Percentiles rank a stretch among this genome's conserved stretches.
Evolutionary conservation across 53 echinoderm and acorn worm species (phyloP).

Genomic region (Actinopyga echinites): DNA sequence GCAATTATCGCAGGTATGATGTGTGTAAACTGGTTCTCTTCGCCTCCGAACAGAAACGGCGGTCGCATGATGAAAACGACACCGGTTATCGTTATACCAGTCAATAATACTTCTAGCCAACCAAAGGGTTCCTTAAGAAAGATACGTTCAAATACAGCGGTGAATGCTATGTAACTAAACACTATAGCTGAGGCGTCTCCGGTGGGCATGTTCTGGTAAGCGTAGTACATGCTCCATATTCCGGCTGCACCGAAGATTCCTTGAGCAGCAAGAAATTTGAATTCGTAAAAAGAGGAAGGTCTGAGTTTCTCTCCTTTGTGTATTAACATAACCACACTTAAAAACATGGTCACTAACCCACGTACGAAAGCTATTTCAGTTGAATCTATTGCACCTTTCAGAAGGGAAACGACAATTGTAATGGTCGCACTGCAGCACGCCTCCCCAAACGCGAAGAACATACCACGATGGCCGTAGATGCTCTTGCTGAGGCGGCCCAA

Average conservation of each 20-base stretch:
- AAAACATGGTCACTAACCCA: background rate
- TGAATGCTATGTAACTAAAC: slow-evolving; percentile 5
- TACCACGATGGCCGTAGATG: background rate
- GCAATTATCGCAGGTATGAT: background rate
- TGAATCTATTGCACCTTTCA: slow-evolving; percentile 14
- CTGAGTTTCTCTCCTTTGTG: background rate
- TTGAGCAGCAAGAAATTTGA: background rate
- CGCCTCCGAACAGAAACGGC: slow-evolving; percentile 42
- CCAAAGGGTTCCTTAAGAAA: slow-evolving; percentile 2
- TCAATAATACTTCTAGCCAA: background rate
- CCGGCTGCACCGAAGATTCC: slow-evolving; percentile 2
- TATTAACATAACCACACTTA: background rate
- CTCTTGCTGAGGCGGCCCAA: background rate
- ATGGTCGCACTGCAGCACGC: background rate
- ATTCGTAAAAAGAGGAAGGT: background rate
- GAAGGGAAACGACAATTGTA: background rate
- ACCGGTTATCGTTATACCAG: background rate
- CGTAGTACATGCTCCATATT: slow-evolving; percentile 33
- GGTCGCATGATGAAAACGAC: slow-evolving; percentile 46
- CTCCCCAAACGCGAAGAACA: background rate
- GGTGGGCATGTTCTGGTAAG: slow-evolving; percentile 11
- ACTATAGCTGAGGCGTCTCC: background rate
- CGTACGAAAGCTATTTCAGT: slow-evolving; percentile 35
- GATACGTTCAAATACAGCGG: background rate
- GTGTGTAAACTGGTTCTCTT: background rate